Conservation (phyloP, 2,888 invertebrate genomes). For the Phengaris arion region DNA sequence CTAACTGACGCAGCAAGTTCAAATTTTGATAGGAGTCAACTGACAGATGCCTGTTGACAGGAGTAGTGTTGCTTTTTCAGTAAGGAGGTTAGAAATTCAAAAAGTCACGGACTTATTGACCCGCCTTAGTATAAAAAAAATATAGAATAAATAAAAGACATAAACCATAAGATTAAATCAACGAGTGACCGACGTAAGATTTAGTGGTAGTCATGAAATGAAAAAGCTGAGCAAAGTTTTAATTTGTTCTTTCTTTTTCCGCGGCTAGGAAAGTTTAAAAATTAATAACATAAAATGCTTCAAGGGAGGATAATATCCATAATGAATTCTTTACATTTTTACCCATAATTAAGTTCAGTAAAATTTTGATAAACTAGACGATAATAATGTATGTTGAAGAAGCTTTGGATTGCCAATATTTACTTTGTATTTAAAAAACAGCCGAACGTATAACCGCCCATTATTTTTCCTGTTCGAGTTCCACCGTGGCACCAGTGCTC, state of each 20-base stretch:
- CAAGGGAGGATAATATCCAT: slow-evolving; percentile 7
- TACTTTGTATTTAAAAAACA: too few species aligned
- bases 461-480: too few species aligned
- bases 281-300: slow-evolving; percentile 17
- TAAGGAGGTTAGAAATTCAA: too few species aligned
- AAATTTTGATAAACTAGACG: not conserved
- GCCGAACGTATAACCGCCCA: too few species aligned
- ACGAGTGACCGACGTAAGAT: slow-evolving; percentile 8
- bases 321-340: slow-evolving; percentile 17
- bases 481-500: too few species aligned
- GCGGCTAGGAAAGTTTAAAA: slow-evolving; percentile 10
- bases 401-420: not conserved
- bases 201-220: slow-evolving; percentile 6
- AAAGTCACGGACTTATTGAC: too few species aligned
- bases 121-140: too few species aligned
- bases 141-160: not conserved
- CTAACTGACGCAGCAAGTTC: too few species aligned
- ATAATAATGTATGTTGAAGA: not conserved
- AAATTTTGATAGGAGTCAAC: too few species aligned
- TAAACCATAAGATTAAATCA: slow-evolving; percentile 1
- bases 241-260: slow-evolving; percentile 9
- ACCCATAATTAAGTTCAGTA: not conserved
- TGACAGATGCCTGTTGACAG: too few species aligned
- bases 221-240: slow-evolving; percentile 18
- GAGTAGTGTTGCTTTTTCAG: too few species aligned